These are phyloP conservation scores for Limanda limanda DNA, from an alignment of 2,113 vertebrate species.

Conservation along the genomic window DNA sequence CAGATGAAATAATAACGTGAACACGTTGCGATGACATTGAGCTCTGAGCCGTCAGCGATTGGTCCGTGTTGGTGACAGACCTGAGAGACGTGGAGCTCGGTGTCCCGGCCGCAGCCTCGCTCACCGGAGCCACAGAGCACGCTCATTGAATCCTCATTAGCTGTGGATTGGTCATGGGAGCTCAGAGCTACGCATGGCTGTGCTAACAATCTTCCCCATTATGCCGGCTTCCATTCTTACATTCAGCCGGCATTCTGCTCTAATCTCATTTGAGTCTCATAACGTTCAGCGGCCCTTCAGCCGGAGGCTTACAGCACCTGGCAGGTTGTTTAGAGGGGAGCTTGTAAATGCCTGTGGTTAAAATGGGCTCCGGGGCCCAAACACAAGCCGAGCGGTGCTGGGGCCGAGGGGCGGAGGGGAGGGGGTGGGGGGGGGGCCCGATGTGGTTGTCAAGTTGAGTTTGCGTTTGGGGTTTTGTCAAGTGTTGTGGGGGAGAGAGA, in stretches of 20 bases:
- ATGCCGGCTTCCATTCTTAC: background rate
- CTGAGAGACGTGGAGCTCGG: background rate
- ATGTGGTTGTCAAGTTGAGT: slow-evolving; percentile 93
- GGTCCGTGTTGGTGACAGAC: background rate
- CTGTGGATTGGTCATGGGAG: slow-evolving; percentile 80
- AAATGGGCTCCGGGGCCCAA: slow-evolving; percentile 71
- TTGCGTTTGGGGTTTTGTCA: slow-evolving; percentile 77
- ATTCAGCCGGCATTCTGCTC: background rate
- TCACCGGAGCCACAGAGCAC: background rate
- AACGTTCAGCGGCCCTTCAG: slow-evolving; percentile 78
- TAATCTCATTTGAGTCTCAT: slow-evolving; percentile 75
- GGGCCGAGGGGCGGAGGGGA: slow-evolving; percentile 70
- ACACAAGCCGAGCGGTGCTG: slow-evolving; percentile 78
- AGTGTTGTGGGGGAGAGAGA: slow-evolving; percentile 23
- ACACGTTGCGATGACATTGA: slow-evolving; percentile 21
- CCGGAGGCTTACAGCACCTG: slow-evolving; percentile 87
- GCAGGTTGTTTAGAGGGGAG: slow-evolving; percentile 86
- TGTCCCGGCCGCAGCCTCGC: background rate
- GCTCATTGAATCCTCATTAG: slow-evolving; percentile 78
- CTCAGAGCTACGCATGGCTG: background rate
- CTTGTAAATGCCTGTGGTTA: slow-evolving; percentile 89
- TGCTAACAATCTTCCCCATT: background rate
- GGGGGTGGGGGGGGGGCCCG: slow-evolving; percentile 79
- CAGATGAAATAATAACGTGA: background rate
- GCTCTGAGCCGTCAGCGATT: too few relatives aligned